Percentiles rank a stretch among this genome's conserved stretches.
Evolutionary conservation across 2,113 vertebrate genomes (phyloP).

Genomic region (Scolopax mira): DNA sequence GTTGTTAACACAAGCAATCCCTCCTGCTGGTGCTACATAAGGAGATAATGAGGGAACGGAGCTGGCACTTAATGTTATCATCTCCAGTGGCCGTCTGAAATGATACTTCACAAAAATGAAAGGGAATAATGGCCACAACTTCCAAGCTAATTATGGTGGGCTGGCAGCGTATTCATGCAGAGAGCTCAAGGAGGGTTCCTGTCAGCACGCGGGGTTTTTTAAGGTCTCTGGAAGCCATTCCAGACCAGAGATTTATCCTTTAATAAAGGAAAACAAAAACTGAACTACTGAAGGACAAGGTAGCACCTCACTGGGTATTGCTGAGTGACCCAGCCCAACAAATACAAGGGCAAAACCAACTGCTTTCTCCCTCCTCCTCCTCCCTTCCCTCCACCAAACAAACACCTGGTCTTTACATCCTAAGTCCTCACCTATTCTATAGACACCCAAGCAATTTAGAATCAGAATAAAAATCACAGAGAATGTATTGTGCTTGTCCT

Average conservation of each 20-base stretch:
- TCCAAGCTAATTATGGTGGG: background rate
- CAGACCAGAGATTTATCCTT: background rate
- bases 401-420: background rate
- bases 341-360: background rate
- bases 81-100: background rate
- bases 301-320: background rate
- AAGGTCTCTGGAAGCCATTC: background rate
- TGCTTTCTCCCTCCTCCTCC: background rate
- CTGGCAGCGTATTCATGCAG: background rate
- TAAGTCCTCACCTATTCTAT: background rate
- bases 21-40: background rate
- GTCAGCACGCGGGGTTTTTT: accelerated
- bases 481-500: background rate
- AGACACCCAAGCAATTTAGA: background rate
- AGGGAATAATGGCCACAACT: background rate
- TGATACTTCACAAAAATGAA: background rate
- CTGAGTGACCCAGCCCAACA: background rate
- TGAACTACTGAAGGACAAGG: background rate
- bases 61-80: background rate
- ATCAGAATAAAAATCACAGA: background rate
- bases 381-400: background rate
- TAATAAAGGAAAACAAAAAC: background rate
- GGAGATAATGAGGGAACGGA: background rate
- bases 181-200: background rate
- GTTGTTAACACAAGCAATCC: background rate